phyloP scores from a whole-genome alignment of 64 coral and sea anemone species.

The Catalaphyllia jardinei region DNA sequence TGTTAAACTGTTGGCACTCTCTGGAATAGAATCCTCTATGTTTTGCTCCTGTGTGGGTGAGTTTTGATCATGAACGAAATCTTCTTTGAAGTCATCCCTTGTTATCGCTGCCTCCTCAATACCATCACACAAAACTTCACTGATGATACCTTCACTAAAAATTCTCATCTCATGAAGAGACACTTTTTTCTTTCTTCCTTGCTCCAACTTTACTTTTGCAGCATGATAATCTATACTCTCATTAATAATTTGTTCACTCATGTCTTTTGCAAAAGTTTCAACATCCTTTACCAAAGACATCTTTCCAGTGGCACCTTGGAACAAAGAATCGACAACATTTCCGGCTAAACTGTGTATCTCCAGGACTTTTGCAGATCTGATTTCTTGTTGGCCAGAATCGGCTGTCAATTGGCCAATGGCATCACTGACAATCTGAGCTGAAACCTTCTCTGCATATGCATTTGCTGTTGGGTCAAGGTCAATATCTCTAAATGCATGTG shows the following conservation, averaged over 20 bases:
- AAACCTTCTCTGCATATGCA: constrained; percentile 28
- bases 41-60: background rate
- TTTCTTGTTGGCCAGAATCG: constrained; percentile 24
- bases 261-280: constrained; percentile 38
- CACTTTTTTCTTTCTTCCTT: constrained; percentile 28
- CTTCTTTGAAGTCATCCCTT: background rate
- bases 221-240: constrained; percentile 6
- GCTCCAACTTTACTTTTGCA: constrained; percentile 2
- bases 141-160: constrained; percentile 47
- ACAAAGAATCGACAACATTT: constrained; percentile 48
- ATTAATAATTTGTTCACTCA: constrained; percentile 41
- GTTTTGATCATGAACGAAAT: background rate
- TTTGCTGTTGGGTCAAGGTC: constrained; percentile 4
- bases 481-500: background rate
- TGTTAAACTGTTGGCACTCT: background rate
- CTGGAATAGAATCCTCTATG: background rate
- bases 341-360: constrained; percentile 59
- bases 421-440: constrained; percentile 31
- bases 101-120: constrained; percentile 31
- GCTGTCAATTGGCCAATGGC: constrained; percentile 32
- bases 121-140: constrained; percentile 57
- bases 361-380: background rate
- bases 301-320: constrained; percentile 32
- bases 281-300: constrained; percentile 15
- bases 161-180: constrained; percentile 14